Percentiles rank a stretch among this genome's conserved stretches.
Conservation (phyloP, 30 jellyfish, hydroid and myxozoan genomes). For the Phacellophora camtschatica region DNA sequence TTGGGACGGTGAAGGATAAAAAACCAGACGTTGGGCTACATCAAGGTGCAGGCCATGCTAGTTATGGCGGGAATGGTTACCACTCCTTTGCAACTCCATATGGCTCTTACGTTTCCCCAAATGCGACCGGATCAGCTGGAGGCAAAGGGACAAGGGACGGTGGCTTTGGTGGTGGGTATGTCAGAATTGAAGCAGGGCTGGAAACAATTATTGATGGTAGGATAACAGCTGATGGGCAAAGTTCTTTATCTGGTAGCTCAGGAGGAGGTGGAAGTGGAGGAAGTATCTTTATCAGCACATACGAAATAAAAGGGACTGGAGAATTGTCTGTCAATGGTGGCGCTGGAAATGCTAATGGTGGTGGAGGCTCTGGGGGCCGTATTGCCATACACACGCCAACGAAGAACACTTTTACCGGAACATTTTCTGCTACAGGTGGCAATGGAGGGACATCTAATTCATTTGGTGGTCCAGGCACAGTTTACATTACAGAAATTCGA, state of each 20-base stretch:
- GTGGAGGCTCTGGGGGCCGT: constrained; percentile 71
- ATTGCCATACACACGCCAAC: constrained; percentile 52
- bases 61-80: constrained; percentile 56
- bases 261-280: constrained; percentile 80
- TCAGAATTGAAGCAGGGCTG: constrained; percentile 36
- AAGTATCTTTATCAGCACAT: constrained; percentile 25
- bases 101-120: constrained; percentile 48
- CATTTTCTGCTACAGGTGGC: constrained; percentile 46
- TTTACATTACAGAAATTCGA: constrained; percentile 18
- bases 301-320: constrained; percentile 53
- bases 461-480: constrained; percentile 77
- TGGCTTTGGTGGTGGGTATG: constrained; percentile 61
- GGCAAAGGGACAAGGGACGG: constrained; percentile 35
- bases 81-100: constrained; percentile 16
- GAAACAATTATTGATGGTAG: constrained; percentile 44
- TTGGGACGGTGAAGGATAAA: constrained; percentile 38
- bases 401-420: constrained; percentile 17
- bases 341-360: constrained; percentile 37
- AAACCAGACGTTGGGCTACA: constrained; percentile 1
- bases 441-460: constrained; percentile 17
- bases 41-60: constrained; percentile 68
- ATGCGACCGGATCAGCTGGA: constrained; percentile 45
- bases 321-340: constrained; percentile 51
- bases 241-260: constrained; percentile 32
- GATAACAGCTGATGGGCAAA: constrained; percentile 32